These are phyloP conservation scores for Pristiophorus japonicus DNA, from an alignment of 2,113 vertebrate species.

Conservation along the genomic window DNA sequence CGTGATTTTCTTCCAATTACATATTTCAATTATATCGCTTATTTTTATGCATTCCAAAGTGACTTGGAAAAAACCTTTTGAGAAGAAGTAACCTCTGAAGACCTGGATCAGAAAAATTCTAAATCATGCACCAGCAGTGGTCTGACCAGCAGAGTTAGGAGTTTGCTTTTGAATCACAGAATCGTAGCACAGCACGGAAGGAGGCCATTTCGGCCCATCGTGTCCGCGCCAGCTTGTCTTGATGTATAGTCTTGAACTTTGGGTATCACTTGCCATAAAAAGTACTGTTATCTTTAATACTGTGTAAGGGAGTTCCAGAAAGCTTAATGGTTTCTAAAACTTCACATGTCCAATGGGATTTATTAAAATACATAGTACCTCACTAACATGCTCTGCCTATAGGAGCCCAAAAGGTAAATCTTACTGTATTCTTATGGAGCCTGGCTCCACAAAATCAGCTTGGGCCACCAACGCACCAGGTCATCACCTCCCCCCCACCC, in stretches of 20 bases:
- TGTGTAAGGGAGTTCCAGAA: neutral
- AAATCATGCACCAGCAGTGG: neutral
- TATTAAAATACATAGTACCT: neutral
- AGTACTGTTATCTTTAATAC: neutral
- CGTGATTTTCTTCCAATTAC: neutral
- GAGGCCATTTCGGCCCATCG: too few species aligned
- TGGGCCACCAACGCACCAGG: too few species aligned
- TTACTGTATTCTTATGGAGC: neutral
- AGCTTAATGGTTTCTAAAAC: neutral
- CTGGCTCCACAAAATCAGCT: too few species aligned
- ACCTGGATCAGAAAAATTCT: neutral
- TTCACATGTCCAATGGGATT: neutral
- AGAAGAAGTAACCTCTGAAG: neutral
- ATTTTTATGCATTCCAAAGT: too few species aligned
- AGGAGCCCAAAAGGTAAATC: neutral
- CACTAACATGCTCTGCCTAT: neutral
- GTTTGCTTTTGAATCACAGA: neutral
- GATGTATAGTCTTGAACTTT: neutral
- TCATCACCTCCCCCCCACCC: too few species aligned
- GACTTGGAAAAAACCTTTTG: too few species aligned
- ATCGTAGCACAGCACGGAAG: too few species aligned
- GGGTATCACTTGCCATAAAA: too few species aligned
- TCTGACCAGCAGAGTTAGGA: neutral
- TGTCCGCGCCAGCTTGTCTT: too few species aligned
- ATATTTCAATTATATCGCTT: too few species aligned